phyloP scores from a whole-genome alignment of 2,797 vertebrate species.

The Cheirogaleus major region DNA sequence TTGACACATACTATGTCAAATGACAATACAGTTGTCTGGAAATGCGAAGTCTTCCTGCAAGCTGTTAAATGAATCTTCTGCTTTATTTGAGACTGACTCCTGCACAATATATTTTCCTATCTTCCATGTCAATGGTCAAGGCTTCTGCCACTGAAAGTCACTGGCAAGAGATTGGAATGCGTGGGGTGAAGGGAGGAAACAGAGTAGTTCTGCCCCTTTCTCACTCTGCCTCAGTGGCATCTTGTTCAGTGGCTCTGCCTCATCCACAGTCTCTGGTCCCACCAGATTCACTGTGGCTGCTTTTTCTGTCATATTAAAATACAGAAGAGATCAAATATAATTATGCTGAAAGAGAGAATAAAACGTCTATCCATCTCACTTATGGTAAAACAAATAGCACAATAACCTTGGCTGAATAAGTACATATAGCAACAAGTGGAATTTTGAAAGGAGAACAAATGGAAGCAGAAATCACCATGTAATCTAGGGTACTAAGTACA shows the following conservation, averaged over 20 bases:
- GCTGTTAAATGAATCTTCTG: not conserved
- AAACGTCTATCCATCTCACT: not conserved
- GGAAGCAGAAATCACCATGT: not conserved
- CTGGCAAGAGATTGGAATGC: accelerated
- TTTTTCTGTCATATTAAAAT: not conserved
- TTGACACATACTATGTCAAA: not conserved
- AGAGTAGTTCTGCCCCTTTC: not conserved
- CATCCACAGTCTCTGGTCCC: too few species aligned
- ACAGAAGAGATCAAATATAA: not conserved
- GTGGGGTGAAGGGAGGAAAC: not conserved
- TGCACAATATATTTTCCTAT: not conserved
- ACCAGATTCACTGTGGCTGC: not conserved
- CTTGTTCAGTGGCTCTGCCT: too few species aligned
- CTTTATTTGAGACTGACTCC: not conserved
- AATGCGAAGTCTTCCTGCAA: not conserved
- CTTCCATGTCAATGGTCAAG: not conserved
- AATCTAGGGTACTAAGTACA: not conserved
- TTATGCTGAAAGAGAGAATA: not conserved
- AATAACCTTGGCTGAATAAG: not conserved
- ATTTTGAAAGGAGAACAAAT: not conserved
- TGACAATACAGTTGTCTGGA: not conserved
- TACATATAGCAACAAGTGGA: not conserved
- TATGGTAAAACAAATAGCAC: not conserved
- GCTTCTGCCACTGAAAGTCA: not conserved
- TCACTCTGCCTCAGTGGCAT: not conserved